Conservation (phyloP, 2,888 invertebrate genomes). For the Thysanoteuthis rhombus region DNA sequence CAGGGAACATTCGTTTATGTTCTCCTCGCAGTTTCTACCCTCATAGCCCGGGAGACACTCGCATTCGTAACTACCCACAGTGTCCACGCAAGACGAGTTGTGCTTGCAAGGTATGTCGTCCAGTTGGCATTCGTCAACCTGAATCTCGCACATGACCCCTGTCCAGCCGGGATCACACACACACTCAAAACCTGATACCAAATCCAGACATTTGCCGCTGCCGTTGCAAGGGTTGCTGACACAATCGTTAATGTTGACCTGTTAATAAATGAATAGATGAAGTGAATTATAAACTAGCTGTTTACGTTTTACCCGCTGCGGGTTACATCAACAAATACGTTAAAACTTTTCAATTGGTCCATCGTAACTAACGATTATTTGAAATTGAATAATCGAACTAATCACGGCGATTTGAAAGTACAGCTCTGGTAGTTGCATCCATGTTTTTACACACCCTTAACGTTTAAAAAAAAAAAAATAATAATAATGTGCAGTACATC, state of each 20-base stretch:
- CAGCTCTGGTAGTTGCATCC: too few species aligned
- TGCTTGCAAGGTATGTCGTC: background rate
- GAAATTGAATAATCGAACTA: too few species aligned
- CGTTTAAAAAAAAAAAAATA: too few species aligned
- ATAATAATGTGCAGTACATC: too few species aligned
- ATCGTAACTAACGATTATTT: too few species aligned
- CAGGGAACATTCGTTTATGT: slow-evolving; percentile 35
- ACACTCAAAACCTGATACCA: background rate
- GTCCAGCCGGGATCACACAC: slow-evolving; percentile 1
- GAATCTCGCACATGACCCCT: background rate
- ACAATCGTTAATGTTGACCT: background rate
- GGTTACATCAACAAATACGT: too few species aligned
- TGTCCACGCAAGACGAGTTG: slow-evolving; percentile 15
- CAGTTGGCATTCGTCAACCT: background rate
- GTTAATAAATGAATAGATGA: background rate
- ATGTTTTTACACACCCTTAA: too few species aligned
- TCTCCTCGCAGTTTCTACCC: background rate
- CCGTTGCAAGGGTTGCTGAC: background rate
- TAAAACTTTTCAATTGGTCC: too few species aligned
- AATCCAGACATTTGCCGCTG: background rate
- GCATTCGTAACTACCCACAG: background rate
- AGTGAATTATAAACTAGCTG: too few species aligned
- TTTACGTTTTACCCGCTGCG: too few species aligned
- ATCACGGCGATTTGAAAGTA: too few species aligned
- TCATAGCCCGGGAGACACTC: background rate